Percentiles rank a stretch among this genome's conserved stretches.
phyloP scores from a whole-genome alignment of 2,888 invertebrate species.

The Prionchulus punctatus region DNA sequence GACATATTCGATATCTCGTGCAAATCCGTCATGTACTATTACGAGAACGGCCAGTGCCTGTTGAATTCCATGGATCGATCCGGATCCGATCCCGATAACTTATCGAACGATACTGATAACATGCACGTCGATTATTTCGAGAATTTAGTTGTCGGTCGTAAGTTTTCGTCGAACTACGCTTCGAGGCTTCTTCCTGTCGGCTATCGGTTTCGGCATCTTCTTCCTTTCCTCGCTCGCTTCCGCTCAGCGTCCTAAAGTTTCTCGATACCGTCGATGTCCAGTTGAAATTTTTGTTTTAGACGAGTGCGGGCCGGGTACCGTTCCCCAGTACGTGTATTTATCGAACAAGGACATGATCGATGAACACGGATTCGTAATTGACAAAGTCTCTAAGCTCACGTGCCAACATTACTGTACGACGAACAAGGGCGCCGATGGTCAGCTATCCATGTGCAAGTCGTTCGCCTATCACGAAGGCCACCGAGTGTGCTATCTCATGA shows the following conservation, averaged over 20 bases:
- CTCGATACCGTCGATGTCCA: too few relatives aligned
- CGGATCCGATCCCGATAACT: too few relatives aligned
- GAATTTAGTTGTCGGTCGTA: too few relatives aligned
- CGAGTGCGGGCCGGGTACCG: conserved; percentile 6
- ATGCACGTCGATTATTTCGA: conserved; percentile 9
- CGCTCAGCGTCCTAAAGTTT: too few relatives aligned
- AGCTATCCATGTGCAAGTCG: not conserved
- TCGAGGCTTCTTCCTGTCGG: too few relatives aligned
- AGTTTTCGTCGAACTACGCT: too few relatives aligned
- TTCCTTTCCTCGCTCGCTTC: too few relatives aligned
- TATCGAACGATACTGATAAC: conserved; percentile 7
- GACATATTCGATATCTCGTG: conserved; percentile 1
- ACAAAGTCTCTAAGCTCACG: not conserved
- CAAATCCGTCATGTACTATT: conserved; percentile 11
- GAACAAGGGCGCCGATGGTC: not conserved
- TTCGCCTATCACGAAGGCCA: not conserved
- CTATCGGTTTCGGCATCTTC: too few relatives aligned
- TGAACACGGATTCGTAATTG: not conserved
- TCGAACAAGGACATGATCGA: not conserved
- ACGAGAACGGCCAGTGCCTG: conserved; percentile 7
- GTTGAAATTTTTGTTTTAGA: not conserved
- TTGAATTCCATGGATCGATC: too few relatives aligned
- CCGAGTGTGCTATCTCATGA: not conserved
- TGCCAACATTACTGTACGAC: conserved; percentile 2
- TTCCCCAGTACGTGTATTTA: conserved; percentile 3